Conservation (phyloP, 2,888 invertebrate genomes). For the Sarcophaga carnaria region DNA sequence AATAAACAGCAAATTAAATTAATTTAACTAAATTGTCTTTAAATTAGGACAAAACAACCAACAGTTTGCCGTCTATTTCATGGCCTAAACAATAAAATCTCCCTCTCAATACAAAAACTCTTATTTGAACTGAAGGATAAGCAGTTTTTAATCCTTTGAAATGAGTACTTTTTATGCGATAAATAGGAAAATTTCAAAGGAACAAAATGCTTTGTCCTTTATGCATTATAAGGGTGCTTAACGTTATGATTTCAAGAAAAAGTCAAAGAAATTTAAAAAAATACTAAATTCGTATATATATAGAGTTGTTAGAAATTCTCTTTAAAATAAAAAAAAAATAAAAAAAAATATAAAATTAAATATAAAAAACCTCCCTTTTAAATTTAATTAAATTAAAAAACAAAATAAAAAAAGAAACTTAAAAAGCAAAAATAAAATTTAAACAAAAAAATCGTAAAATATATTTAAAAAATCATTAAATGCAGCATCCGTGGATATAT, state of each 20-base stretch:
- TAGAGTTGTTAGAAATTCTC: conserved; percentile 44
- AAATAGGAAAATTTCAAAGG: too few species aligned
- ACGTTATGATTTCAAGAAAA: conserved; percentile 66
- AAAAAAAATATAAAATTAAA: conserved; percentile 71
- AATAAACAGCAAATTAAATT: too few species aligned
- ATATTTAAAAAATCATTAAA: conserved; percentile 15
- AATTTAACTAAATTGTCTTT: too few species aligned
- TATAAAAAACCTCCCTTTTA: conserved; percentile 72
- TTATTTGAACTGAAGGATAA: too few species aligned
- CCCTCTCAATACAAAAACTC: too few species aligned
- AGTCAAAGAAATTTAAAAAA: conserved; percentile 69
- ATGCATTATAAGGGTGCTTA: too few species aligned
- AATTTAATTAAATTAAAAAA: conserved; percentile 69
- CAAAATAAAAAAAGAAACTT: conserved; percentile 52
- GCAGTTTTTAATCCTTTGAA: too few species aligned
- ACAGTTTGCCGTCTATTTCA: too few species aligned
- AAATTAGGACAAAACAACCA: too few species aligned
- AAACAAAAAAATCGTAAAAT: conserved; percentile 68
- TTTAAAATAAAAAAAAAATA: conserved; percentile 68
- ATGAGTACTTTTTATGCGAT: too few species aligned
- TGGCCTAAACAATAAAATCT: too few species aligned
- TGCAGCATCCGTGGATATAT: conserved; percentile 44
- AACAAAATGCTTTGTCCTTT: too few species aligned
- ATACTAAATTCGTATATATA: conserved; percentile 73
- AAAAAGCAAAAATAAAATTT: conserved; percentile 58